Conservation (phyloP, 2,797 vertebrate genomes). For the Coilia nasus region DNA sequence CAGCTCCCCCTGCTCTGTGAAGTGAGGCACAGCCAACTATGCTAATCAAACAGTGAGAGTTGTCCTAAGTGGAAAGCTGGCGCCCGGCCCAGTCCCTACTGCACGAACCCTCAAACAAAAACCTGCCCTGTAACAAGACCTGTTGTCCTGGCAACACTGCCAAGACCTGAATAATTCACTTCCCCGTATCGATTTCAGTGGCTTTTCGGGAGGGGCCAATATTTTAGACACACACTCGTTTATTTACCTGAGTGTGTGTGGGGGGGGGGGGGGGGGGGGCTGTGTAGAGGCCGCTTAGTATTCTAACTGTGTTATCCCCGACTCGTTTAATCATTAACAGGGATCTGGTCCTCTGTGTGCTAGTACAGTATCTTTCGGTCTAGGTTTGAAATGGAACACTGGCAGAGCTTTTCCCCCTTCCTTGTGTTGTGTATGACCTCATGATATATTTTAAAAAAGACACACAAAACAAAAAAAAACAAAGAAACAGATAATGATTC, state of each 20-base stretch:
- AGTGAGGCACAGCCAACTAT: background rate
- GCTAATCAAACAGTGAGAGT: conserved; percentile 9
- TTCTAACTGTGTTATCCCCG: background rate
- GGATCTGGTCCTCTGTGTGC: background rate
- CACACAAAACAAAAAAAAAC: background rate
- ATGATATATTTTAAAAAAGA: background rate
- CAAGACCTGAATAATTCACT: conserved; percentile 67
- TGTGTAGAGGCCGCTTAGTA: background rate
- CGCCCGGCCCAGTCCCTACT: background rate
- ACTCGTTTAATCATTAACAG: conserved; percentile 7
- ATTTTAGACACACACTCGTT: conserved; percentile 7
- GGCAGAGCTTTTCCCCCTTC: background rate
- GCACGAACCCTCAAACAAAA: conserved; percentile 46
- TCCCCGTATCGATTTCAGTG: background rate
- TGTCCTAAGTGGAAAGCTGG: conserved; percentile 27
- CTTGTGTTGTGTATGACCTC: background rate
- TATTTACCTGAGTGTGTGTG: background rate
- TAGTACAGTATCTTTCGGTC: background rate
- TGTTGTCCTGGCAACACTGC: conserved; percentile 55
- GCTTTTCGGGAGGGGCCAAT: background rate
- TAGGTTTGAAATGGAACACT: background rate
- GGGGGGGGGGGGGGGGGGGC: too few species aligned
- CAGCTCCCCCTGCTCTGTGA: background rate
- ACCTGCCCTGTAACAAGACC: conserved; percentile 44
- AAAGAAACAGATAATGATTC: background rate